Conservation (phyloP, 2,113 vertebrate species). For the Notothenia rossii region DNA sequence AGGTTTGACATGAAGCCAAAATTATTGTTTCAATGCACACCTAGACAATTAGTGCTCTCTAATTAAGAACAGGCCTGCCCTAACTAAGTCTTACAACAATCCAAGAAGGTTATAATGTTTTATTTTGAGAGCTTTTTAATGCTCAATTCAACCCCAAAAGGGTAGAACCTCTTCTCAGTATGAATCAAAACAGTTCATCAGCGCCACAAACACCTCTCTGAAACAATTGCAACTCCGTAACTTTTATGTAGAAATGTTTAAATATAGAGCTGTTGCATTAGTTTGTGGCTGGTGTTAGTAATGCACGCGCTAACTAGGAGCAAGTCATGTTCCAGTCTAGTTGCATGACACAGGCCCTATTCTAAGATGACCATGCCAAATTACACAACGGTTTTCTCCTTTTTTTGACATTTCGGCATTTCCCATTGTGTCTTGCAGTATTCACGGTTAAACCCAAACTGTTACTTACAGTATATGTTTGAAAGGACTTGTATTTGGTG, state of each 20-base stretch:
- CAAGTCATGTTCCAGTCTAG: neutral
- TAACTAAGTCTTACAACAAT: neutral
- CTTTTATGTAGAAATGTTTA: neutral
- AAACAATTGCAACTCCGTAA: neutral
- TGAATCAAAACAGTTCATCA: neutral
- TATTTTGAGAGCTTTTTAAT: neutral
- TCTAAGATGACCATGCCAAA: neutral
- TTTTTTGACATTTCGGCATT: neutral
- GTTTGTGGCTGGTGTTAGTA: neutral
- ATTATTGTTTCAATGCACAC: neutral
- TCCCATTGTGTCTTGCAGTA: neutral
- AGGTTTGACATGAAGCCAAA: neutral
- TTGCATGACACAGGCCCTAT: slow-evolving; percentile 20
- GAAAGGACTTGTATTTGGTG: neutral
- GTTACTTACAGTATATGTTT: neutral
- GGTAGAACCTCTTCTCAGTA: neutral
- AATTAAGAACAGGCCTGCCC: neutral
- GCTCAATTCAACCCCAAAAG: neutral
- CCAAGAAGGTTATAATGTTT: neutral
- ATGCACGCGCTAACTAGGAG: neutral
- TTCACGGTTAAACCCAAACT: neutral
- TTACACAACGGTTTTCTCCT: neutral
- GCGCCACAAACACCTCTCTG: neutral
- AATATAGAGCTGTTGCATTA: neutral
- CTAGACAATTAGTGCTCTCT: neutral